Conservation (phyloP, 1,140 invertebrate genomes). For the Coenobita brevimanus region DNA sequence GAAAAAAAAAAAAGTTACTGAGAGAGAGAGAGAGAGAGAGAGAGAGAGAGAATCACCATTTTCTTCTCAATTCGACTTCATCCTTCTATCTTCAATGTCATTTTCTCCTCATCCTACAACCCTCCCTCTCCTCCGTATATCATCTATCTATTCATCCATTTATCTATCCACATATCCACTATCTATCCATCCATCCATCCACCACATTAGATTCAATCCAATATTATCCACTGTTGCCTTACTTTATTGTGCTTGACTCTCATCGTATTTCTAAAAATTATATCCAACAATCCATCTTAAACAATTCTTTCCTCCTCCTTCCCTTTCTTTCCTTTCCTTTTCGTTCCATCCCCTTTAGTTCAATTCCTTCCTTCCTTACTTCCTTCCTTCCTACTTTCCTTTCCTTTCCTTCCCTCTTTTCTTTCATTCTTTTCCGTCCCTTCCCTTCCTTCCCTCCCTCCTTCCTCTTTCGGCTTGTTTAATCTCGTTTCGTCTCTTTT, state of each 20-base stretch:
- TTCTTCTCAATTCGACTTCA: too few relatives aligned
- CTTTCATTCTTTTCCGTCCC: not conserved
- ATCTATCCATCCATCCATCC: not conserved
- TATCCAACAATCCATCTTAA: too few relatives aligned
- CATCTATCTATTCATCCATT: not conserved
- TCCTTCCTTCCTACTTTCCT: not conserved
- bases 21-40: conserved; percentile 11
- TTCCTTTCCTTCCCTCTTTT: not conserved
- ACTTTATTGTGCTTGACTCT: too few relatives aligned
- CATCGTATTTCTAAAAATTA: too few relatives aligned
- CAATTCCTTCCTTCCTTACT: not conserved
- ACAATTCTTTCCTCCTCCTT: conserved; percentile 1
- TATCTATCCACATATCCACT: not conserved
- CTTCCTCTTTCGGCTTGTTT: not conserved
- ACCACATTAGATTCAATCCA: too few relatives aligned
- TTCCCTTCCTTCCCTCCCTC: not conserved
- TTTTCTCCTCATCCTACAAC: not conserved
- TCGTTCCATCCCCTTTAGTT: not conserved
- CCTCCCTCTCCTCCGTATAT: not conserved
- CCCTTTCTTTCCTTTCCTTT: not conserved
- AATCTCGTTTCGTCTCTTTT: not conserved
- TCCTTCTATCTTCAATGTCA: not conserved
- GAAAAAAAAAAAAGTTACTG: not conserved
- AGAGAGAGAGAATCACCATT: not conserved
- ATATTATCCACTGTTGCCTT: too few relatives aligned